Base-by-base conservation (phyloP, 2,113 vertebrate species). In the Picathartes gymnocephalus region DNA sequence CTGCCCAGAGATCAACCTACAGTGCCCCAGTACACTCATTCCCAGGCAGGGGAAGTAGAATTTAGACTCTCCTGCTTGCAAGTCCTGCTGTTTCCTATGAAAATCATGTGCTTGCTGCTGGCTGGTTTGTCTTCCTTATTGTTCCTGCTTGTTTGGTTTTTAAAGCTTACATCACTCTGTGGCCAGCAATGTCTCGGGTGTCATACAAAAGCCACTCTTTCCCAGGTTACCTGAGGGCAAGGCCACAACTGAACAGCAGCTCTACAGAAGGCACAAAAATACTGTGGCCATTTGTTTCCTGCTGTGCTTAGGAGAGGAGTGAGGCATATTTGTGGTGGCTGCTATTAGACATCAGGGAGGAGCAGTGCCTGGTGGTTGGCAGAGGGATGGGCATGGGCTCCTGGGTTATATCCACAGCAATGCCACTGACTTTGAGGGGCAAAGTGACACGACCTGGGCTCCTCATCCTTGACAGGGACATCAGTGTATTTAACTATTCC, bases 241-340 rank as follows among this genome's bases (percentile, higher is more conserved):
- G 6, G 1, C 45, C 37, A 64, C 83, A n/a, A 1, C 72, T 40
- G 85, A 96, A 96, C 92, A 97, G 93, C 94, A 94, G 85, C 85
- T 60, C 66, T 30, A 92, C 90, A 95, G 88, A 96, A 70, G 61
- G 81, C 70, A 78, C 0, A 5, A 89, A 79, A 57, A 95, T 81
- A 97, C 89, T 95, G 94, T 54, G 73, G 71, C 87, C 51, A 15
- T 96, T 96, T 93, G 90, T 95, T 96, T 95, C 90, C 90, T 93
- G 15, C 92, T 37, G 60, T 62, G 88, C 76, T 77, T 6, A 27
- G 71, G 58, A 90, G 81, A 90, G 39, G 89, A 91, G 91, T 28
- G 86, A 91, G 79, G 74, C 66, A 84, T 84, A 90, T 88, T 96
- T 95, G 87, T 88, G 95, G 93, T 64, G 80, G 81, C 33, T 95